Evolutionary conservation across 2,113 vertebrate genomes (phyloP).

Genomic region (Pedetes capensis): DNA sequence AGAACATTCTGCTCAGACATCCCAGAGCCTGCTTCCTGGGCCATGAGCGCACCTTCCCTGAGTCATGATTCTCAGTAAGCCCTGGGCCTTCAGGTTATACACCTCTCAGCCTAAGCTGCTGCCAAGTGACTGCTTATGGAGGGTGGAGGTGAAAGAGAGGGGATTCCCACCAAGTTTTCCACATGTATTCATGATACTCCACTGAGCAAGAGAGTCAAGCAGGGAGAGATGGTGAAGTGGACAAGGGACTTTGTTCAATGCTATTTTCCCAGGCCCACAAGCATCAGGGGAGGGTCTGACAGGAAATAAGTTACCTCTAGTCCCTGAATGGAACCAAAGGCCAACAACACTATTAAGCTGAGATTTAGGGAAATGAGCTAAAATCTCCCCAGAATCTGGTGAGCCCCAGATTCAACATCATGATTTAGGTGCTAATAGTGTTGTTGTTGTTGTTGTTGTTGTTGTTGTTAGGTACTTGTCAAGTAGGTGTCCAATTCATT

Average conservation of each 20-base stretch:
- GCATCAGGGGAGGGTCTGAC: neutral
- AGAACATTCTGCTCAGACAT: neutral
- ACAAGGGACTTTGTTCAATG: neutral
- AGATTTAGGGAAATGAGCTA: neutral
- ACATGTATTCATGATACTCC: neutral
- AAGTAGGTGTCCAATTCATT: too few relatives aligned
- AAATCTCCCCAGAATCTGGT: neutral
- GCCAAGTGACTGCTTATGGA: neutral
- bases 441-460: too few relatives aligned
- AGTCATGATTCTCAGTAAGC: neutral
- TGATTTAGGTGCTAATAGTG: neutral
- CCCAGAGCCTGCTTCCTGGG: neutral
- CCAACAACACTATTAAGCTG: neutral
- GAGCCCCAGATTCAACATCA: neutral
- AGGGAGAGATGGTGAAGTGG: neutral
- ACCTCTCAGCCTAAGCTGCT: neutral
- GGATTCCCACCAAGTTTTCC: neutral
- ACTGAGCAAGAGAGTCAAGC: neutral
- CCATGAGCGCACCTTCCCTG: too few relatives aligned
- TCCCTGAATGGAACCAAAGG: neutral
- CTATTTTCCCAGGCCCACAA: neutral
- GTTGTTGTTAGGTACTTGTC: too few relatives aligned
- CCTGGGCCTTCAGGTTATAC: neutral
- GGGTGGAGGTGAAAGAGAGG: neutral
- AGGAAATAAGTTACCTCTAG: neutral